phyloP scores from a whole-genome alignment of 2,113 vertebrate genomes.

The Mixornis gularis region DNA sequence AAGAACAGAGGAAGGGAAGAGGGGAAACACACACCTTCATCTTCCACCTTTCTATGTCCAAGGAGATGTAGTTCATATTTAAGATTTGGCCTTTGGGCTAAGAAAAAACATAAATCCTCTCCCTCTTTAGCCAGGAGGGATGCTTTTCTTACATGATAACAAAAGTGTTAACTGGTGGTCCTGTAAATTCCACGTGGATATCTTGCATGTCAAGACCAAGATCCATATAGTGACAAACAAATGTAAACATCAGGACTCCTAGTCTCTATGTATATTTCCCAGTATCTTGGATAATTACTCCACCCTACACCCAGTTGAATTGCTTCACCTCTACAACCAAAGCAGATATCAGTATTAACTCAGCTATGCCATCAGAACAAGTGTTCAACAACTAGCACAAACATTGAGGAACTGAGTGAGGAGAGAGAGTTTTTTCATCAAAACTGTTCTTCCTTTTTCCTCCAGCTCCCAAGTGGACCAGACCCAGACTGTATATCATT shows the following conservation, averaged over 20 bases:
- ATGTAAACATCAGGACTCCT: too few species aligned
- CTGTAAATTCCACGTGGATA: background rate
- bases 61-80: background rate
- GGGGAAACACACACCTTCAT: background rate
- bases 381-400: background rate
- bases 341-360: background rate
- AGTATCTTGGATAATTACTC: background rate
- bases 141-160: background rate
- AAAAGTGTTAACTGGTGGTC: background rate
- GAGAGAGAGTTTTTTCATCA: background rate
- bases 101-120: background rate
- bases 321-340: background rate
- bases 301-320: background rate
- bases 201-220: background rate
- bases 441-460: background rate
- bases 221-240: background rate
- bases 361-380: background rate
- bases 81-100: background rate
- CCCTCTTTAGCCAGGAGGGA: background rate
- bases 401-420: background rate
- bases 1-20: background rate
- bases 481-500: constrained; percentile 58
- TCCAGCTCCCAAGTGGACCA: constrained; percentile 45
- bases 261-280: background rate
- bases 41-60: background rate